Base-by-base conservation (phyloP, 2,797 vertebrate species). In the Dermochelys coriacea region DNA sequence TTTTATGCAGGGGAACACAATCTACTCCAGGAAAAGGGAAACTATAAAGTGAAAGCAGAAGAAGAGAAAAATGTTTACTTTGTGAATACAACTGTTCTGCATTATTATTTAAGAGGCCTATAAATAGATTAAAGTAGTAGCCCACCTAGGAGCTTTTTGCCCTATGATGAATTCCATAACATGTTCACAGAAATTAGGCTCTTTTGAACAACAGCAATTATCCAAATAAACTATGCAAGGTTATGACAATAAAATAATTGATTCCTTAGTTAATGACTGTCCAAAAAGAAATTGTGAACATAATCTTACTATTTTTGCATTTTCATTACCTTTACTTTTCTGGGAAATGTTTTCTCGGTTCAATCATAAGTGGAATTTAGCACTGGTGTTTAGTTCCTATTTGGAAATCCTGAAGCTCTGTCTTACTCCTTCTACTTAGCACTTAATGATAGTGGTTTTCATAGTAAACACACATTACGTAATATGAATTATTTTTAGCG, bases 141-240 rank as follows among this genome's bases (percentile, higher is more conserved):
- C 78, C 77, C 47, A 87, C 81, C n/a, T 89, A 90, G 59, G 68
- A 75, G 12, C 1, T 93, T 88, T 83, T 50, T 88, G 87, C 68
- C 1, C 34, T 12, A 84, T 82, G 21, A 55, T 80, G 81, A 79
- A 49, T 80, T 94, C 74, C 82, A 85, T 89, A 86, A 11, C 51
- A 27, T 27, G 2, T 41, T 41, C 49, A 50, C 52, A 54, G 71
- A 82, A 85, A 29, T 78, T 68, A 31, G 8, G 80, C 54, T 64
- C 5, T 87, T 92, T 95, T 82, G 92, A 94, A 86, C 74, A 59
- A 12, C 84, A 50, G 10, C 50, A 51, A 34, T 90, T 85, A 89
- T 78, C 15, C 83, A 21, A 57, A 11, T 90, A 25, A 59, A n/a
- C 1, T 50, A 25, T 74, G 51, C 8, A 34, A 45, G 25, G 59